phyloP scores from a whole-genome alignment of 2,888 invertebrate genomes.

The Xestia xanthographa region DNA sequence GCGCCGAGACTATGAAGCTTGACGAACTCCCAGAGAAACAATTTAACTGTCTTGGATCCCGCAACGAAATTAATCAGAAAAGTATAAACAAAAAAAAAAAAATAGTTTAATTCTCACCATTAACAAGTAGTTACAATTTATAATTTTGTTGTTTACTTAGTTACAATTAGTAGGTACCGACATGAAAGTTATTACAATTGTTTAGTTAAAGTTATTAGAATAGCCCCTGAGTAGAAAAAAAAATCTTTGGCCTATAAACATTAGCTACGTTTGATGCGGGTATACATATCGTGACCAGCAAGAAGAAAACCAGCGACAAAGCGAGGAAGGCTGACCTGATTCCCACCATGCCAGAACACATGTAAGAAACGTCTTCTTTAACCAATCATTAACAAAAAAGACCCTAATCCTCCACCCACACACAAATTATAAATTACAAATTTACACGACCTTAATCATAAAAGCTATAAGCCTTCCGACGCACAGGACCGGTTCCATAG shows the following conservation, averaged over 20 bases:
- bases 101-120: no score
- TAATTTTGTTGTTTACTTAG: no score
- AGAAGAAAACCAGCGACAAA: background rate
- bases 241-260: background rate
- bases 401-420: slow-evolving; percentile 29
- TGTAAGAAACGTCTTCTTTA: background rate
- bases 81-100: no score
- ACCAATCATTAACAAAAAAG: slow-evolving; percentile 17
- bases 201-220: no score
- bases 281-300: background rate
- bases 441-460: slow-evolving; percentile 36
- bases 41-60: no score
- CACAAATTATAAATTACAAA: slow-evolving; percentile 33
- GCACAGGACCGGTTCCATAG: slow-evolving; percentile 58
- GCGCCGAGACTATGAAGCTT: no score
- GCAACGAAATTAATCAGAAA: no score
- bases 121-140: no score
- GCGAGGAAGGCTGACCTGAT: background rate
- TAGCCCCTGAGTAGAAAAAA: no score
- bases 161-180: no score
- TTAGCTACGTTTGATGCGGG: background rate
- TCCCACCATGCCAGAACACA: background rate
- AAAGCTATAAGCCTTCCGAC: slow-evolving; percentile 40
- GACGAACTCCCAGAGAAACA: no score
- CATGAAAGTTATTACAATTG: no score